phyloP scores from a whole-genome alignment of 2,113 vertebrate species.

The Callopanchax toddi region DNA sequence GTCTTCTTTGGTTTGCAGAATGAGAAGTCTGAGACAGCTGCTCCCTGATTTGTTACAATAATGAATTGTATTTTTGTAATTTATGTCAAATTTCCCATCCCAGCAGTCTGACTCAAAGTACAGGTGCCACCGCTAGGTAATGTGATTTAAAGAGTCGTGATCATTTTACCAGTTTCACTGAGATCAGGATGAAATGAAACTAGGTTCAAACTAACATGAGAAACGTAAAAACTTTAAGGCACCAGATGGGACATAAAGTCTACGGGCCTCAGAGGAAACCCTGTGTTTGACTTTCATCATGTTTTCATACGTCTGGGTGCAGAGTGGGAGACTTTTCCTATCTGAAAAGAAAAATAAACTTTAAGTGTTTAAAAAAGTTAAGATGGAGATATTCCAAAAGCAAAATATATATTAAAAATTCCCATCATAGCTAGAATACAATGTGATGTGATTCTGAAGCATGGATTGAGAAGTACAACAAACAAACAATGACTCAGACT shows the following conservation, averaged over 20 bases:
- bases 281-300: background rate
- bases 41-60: slow-evolving; percentile 8
- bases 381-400: background rate
- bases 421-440: background rate
- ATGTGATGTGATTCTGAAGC: background rate
- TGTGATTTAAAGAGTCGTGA: background rate
- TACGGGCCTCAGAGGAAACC: too few species aligned
- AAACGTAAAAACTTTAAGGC: background rate
- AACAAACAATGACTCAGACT: slow-evolving; percentile 12
- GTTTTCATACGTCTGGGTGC: background rate
- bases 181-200: background rate
- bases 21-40: background rate
- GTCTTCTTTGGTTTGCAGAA: slow-evolving; percentile 10
- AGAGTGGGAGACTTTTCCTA: background rate
- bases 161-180: background rate
- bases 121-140: background rate
- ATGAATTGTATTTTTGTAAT: slow-evolving; percentile 16
- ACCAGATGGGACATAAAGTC: background rate
- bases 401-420: background rate
- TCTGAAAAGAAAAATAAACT: background rate
- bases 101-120: background rate
- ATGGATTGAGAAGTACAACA: slow-evolving; percentile 16
- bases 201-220: too few species aligned
- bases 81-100: slow-evolving; percentile 4
- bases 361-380: background rate